Evolutionary conservation across 2,113 vertebrate species (phyloP).

Genomic region (Erinaceus europaeus): DNA sequence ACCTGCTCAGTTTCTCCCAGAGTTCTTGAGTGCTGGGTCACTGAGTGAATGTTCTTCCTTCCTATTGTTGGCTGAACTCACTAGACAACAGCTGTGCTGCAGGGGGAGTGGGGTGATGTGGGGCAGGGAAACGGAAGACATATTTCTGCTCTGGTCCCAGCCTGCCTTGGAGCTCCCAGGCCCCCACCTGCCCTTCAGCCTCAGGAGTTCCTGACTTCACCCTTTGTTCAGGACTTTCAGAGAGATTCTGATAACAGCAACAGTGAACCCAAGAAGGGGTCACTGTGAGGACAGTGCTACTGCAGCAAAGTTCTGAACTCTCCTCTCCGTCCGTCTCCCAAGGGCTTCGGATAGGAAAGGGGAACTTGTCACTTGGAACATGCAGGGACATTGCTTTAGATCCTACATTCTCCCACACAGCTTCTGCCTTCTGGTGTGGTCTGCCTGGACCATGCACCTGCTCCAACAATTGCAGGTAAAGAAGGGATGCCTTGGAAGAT

Average conservation of each 20-base stretch:
- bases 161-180: not conserved
- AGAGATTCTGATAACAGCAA: not conserved
- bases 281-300: not conserved
- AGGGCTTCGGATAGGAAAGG: not conserved
- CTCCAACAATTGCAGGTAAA: not conserved
- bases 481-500: not conserved
- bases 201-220: not conserved
- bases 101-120: not conserved
- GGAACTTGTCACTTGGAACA: not conserved
- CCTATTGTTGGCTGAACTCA: fast-evolving
- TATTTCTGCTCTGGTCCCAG: not conserved
- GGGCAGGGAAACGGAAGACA: not conserved
- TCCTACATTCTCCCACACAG: not conserved
- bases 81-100: not conserved
- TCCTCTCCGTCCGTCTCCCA: not conserved
- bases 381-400: not conserved
- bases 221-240: not conserved
- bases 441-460: not conserved
- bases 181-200: not conserved
- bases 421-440: not conserved
- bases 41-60: fast-evolving
- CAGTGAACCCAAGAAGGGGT: not conserved
- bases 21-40: not conserved
- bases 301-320: not conserved
- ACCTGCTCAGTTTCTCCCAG: fast-evolving